These are phyloP conservation scores for Drosophila eohydei DNA, from an alignment of 2,888 invertebrate genomes.

Conservation along the genomic window DNA sequence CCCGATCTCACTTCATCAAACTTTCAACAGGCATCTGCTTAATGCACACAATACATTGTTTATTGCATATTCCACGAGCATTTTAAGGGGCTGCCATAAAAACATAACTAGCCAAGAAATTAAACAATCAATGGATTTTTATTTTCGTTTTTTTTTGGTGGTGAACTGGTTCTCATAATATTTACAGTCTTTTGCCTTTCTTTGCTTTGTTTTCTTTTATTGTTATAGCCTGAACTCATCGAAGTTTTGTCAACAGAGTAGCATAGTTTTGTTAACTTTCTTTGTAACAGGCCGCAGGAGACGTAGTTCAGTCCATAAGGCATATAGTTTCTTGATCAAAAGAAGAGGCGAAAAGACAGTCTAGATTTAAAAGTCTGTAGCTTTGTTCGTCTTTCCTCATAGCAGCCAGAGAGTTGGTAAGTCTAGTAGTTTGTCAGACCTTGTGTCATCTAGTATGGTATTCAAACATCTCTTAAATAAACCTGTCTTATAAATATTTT, in stretches of 20 bases:
- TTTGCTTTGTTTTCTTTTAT: constrained; percentile 23
- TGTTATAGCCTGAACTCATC: constrained; percentile 1
- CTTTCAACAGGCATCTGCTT: constrained; percentile 63
- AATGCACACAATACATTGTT: constrained; percentile 58
- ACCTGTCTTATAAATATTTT: too few relatives aligned
- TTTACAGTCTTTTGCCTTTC: constrained; percentile 51
- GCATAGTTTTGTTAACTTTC: background rate
- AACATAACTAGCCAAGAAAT: constrained; percentile 69
- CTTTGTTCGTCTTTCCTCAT: too few relatives aligned
- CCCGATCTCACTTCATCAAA: constrained; percentile 75
- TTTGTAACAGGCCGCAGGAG: background rate
- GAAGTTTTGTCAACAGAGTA: background rate
- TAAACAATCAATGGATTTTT: constrained; percentile 70
- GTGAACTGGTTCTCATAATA: constrained; percentile 59
- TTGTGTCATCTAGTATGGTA: too few relatives aligned
- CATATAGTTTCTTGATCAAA: background rate
- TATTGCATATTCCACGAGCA: constrained; percentile 55
- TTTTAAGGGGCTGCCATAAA: constrained; percentile 59
- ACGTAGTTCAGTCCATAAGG: background rate
- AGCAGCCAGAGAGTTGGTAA: too few relatives aligned
- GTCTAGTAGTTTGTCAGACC: too few relatives aligned
- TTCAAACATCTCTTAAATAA: too few relatives aligned
- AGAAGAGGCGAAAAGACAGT: background rate
- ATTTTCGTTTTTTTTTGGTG: constrained; percentile 58
- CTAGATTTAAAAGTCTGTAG: too few relatives aligned